Evolutionary conservation across 1,140 invertebrate genomes (phyloP), one percentile per base, ranked within the genome.

Genomic region (Pseudoatta argentina): DNA sequence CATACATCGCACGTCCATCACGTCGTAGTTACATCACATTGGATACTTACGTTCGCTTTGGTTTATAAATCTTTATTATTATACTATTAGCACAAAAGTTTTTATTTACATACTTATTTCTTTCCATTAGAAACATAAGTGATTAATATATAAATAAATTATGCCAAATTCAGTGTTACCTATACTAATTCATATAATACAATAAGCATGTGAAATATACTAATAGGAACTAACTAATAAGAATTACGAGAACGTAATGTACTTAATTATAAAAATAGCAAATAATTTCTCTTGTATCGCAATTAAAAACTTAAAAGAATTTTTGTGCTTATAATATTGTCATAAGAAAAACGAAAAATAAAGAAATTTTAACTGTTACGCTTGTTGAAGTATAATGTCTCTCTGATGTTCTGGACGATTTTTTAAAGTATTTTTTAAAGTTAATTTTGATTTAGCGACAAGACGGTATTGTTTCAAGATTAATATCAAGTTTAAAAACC

Each of bases 361-460:
- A 24, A 30, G 24, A 51, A 21, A n/a, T 21, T 27, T 44, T 55
- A 67, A 79, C 16, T 69, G 5, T 67, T 53, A 69, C 0, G 16
- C 24, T 67, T 69, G 30, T 48, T 24, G 0, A 73, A 53, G 18
- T 55, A 48, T 21, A 51, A 55, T 21, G 16, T 81, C 55, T 67
- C 61, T n/a, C n/a, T 81, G 64, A 71, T 79, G 61, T 79, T 69
- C 48, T 55, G 48, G 63, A 12, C 8, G 10, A 55, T 67, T 51
- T 51, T 51, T 51, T 8, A 39, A 39, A 39, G 7, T 14, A 30
- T 14, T 78, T 48, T 78, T 16, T 53, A 3, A 63, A 64, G 10
- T 75, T 6, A 14, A 55, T 48, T 77, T 66, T 79, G 14, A 69
- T 69, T 48, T 51, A 48, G 2, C 14, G 6, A 63, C 18, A 48